phyloP scores from a whole-genome alignment of 2,888 invertebrate species.

The Drosophila neotestacea region DNA sequence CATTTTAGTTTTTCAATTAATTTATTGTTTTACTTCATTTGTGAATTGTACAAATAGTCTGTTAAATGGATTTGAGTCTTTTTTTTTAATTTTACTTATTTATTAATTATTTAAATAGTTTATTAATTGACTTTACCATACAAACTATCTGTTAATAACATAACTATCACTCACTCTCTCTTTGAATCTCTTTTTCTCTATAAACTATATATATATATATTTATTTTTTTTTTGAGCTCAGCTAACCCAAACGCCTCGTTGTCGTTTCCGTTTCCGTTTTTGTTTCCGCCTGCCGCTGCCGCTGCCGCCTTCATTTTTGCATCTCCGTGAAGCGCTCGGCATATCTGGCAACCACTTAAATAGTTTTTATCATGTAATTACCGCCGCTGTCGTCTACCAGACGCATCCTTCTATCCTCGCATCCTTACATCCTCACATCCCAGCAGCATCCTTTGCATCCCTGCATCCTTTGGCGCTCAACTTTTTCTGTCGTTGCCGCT shows the following conservation, averaged over 20 bases:
- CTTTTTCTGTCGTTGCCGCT: slow-evolving; percentile 28
- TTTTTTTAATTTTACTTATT: background rate
- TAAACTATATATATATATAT: background rate
- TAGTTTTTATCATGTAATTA: slow-evolving; percentile 81
- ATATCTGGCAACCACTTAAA: slow-evolving; percentile 69
- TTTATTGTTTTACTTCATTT: no score
- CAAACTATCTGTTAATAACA: slow-evolving; percentile 1
- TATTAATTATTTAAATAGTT: background rate
- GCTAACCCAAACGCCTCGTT: slow-evolving; percentile 22
- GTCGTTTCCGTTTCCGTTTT: slow-evolving; percentile 41
- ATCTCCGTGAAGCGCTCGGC: slow-evolving; percentile 8
- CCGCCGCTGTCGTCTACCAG: slow-evolving; percentile 78
- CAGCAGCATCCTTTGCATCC: slow-evolving; percentile 19
- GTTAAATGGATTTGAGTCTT: no score
- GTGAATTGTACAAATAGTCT: no score
- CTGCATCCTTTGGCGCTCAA: slow-evolving; percentile 26
- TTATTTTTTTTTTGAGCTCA: slow-evolving; percentile 9
- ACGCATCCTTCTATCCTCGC: slow-evolving; percentile 58
- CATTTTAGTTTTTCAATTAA: no score
- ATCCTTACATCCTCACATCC: slow-evolving; percentile 41
- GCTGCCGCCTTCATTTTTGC: slow-evolving; percentile 11
- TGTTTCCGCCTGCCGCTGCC: slow-evolving; percentile 23
- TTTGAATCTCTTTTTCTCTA: background rate
- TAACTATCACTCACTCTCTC: background rate
- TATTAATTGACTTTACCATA: background rate